phyloP scores from a whole-genome alignment of 2,888 invertebrate genomes.

The Sipha maydis region DNA sequence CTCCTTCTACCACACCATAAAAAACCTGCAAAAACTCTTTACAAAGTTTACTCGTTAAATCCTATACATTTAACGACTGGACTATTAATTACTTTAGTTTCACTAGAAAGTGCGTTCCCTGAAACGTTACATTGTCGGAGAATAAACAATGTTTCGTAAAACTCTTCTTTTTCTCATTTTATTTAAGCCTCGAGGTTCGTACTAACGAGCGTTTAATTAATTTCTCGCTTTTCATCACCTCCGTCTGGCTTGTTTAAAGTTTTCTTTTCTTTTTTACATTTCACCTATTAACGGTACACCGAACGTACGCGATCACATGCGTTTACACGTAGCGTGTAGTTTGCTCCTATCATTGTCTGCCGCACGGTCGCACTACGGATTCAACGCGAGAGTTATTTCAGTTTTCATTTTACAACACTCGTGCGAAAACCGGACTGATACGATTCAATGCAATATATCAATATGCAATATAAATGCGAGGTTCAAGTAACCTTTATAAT shows the following conservation, averaged over 20 bases:
- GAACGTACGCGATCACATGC: not conserved
- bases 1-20: not conserved
- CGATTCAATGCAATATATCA: too few species aligned
- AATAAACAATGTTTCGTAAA: constrained; percentile 59
- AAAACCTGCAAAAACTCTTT: constrained; percentile 56
- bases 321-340: not conserved
- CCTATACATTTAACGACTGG: constrained; percentile 59
- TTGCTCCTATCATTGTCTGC: not conserved
- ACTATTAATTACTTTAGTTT: constrained; percentile 62
- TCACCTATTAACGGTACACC: not conserved
- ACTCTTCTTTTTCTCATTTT: constrained; percentile 52
- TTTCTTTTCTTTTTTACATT: not conserved
- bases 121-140: constrained; percentile 55
- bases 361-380: not conserved
- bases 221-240: constrained; percentile 57
- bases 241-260: constrained; percentile 32
- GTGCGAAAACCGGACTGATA: not conserved
- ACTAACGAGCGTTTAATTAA: constrained; percentile 61
- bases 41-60: constrained; percentile 61
- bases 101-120: constrained; percentile 43
- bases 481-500: too few species aligned
- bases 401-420: not conserved
- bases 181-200: constrained; percentile 44
- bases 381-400: not conserved
- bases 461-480: too few species aligned